Conservation (phyloP, 2,888 invertebrate species). For the Hyposoter dolosus region DNA sequence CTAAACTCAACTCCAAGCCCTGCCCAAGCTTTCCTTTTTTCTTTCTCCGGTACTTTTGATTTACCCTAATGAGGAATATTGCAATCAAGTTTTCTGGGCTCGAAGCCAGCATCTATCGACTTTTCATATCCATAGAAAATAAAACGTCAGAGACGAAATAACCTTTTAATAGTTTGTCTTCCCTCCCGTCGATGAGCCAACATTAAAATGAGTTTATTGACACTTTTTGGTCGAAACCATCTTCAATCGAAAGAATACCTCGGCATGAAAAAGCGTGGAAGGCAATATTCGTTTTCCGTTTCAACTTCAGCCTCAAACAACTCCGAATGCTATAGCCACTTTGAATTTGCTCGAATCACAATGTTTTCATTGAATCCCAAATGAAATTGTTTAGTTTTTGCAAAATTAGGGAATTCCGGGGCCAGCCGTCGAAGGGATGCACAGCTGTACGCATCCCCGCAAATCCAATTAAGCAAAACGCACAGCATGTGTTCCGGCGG, state of each 20-base stretch:
- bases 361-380: neutral
- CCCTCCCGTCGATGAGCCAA: neutral
- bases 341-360: neutral
- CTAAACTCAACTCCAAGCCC: conserved; percentile 20
- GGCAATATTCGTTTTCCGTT: neutral
- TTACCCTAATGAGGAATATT: conserved; percentile 58
- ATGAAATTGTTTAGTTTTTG: neutral
- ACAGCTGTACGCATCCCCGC: conserved; percentile 8
- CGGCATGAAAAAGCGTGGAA: neutral
- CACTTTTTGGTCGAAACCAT: neutral
- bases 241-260: neutral
- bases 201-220: conserved; percentile 10
- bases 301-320: neutral
- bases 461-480: conserved; percentile 64
- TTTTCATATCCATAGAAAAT: conserved; percentile 18
- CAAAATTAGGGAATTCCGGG: neutral
- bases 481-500: conserved; percentile 5
- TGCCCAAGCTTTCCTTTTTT: conserved; percentile 17
- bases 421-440: neutral
- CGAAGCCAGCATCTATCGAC: conserved; percentile 20
- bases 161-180: conserved; percentile 9
- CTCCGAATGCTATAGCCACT: neutral
- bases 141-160: conserved; percentile 6
- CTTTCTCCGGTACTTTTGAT: neutral
- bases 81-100: conserved; percentile 61